Percentiles rank a stretch among this genome's conserved stretches.
These are phyloP conservation scores for Dendrolimus houi DNA, from an alignment of 2,888 invertebrate genomes.

Conservation along the genomic window DNA sequence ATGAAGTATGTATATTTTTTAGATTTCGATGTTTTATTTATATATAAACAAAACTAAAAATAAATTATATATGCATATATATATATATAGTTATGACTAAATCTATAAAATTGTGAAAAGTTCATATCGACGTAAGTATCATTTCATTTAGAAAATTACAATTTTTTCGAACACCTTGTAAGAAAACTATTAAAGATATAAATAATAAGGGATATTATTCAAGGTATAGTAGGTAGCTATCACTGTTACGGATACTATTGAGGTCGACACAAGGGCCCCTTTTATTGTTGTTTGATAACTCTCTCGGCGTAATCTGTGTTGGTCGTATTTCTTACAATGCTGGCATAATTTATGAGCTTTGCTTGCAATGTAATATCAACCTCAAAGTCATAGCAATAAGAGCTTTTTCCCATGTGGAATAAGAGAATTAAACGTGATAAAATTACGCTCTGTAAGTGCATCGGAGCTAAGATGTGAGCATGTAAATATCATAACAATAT, in stretches of 20 bases:
- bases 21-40: too few species aligned
- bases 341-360: not conserved
- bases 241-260: not conserved
- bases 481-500: not conserved
- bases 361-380: not conserved
- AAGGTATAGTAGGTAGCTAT: not conserved
- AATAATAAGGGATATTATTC: not conserved
- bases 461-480: not conserved
- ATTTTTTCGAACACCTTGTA: too few species aligned
- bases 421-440: not conserved
- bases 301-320: not conserved
- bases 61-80: too few species aligned
- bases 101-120: too few species aligned
- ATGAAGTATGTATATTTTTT: too few species aligned
- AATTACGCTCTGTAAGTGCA: not conserved
- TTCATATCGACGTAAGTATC: too few species aligned
- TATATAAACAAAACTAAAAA: too few species aligned
- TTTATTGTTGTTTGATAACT: not conserved
- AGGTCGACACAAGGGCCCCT: not conserved
- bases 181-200: not conserved
- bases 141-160: too few species aligned
- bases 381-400: not conserved
- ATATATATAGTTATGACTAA: too few species aligned
- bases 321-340: not conserved
- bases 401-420: not conserved